Percentiles rank a stretch among this genome's conserved stretches.
These are phyloP conservation scores for Hyles lineata DNA, from an alignment of 2,888 invertebrate species.

Conservation along the genomic window DNA sequence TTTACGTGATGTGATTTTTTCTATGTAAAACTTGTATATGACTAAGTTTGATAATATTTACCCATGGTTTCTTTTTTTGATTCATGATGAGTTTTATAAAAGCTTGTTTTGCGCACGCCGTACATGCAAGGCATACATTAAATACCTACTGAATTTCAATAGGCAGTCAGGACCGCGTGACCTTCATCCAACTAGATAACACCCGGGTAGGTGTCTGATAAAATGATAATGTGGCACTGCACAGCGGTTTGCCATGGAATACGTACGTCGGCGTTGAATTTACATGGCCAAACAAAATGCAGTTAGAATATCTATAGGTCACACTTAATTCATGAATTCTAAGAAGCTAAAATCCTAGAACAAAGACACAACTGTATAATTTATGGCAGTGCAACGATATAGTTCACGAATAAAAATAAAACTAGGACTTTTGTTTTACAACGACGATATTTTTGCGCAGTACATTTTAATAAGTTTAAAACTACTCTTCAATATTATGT, in stretches of 20 bases:
- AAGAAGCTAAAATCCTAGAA: slow-evolving; percentile 1
- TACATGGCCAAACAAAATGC: background rate
- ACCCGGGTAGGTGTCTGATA: slow-evolving; percentile 60
- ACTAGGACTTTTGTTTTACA: background rate
- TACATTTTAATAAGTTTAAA: background rate
- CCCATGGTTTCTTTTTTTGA: too few species aligned
- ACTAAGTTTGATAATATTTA: too few species aligned
- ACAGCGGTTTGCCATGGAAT: slow-evolving; percentile 37
- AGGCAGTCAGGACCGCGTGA: slow-evolving; percentile 50
- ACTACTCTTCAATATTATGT: background rate
- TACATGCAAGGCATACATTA: slow-evolving; percentile 33
- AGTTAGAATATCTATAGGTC: slow-evolving; percentile 1
- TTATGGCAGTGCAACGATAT: slow-evolving; percentile 1
- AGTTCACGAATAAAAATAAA: background rate
- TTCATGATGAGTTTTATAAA: background rate
- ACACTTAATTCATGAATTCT: slow-evolving; percentile 3
- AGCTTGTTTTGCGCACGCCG: slow-evolving; percentile 38
- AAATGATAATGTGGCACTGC: slow-evolving; percentile 63
- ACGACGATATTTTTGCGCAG: background rate
- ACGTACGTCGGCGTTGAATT: slow-evolving; percentile 12
- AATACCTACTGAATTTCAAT: slow-evolving; percentile 42
- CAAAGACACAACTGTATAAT: slow-evolving; percentile 16
- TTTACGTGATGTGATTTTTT: too few species aligned
- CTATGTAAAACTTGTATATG: too few species aligned
- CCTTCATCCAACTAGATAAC: slow-evolving; percentile 66